Percentiles rank a stretch among this genome's conserved stretches.
phyloP scores from a whole-genome alignment of 2,888 invertebrate genomes.

The Perdita meconis region DNA sequence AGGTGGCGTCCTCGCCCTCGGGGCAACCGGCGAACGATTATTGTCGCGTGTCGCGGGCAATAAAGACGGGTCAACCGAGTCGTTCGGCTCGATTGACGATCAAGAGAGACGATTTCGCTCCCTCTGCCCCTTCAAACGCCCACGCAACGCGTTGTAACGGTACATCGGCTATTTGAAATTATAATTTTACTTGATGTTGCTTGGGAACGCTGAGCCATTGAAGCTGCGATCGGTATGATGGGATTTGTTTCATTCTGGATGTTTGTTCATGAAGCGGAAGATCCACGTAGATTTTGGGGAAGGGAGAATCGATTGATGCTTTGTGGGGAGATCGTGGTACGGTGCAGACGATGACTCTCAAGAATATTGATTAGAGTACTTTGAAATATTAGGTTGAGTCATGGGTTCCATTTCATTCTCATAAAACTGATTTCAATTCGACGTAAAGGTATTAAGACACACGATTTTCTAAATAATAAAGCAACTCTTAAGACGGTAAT shows the following conservation, averaged over 20 bases:
- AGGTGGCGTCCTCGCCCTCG: conserved; percentile 77
- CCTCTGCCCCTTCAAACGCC: conserved; percentile 9
- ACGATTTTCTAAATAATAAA: too few species aligned
- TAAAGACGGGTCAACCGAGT: conserved; percentile 46
- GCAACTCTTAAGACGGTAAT: background rate
- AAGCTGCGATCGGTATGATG: conserved; percentile 30
- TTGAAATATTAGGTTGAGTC: too few species aligned
- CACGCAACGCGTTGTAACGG: conserved; percentile 28
- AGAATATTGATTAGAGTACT: too few species aligned
- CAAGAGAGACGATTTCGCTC: conserved; percentile 21
- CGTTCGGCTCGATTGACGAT: conserved; percentile 50
- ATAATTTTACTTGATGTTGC: conserved; percentile 27
- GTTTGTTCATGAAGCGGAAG: background rate
- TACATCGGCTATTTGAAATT: conserved; percentile 30
- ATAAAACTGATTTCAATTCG: too few species aligned
- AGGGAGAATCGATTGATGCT: too few species aligned
- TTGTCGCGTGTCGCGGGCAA: conserved; percentile 49
- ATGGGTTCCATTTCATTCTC: too few species aligned
- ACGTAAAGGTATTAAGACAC: too few species aligned
- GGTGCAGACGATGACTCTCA: too few species aligned
- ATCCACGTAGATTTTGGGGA: too few species aligned
- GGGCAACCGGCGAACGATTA: conserved; percentile 74
- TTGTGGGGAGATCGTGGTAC: too few species aligned
- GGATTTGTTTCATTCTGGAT: conserved; percentile 55
- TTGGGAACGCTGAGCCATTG: conserved; percentile 10